These are phyloP conservation scores for Gymnarchus niloticus DNA, from an alignment of 2,113 vertebrate species.

Conservation along the genomic window DNA sequence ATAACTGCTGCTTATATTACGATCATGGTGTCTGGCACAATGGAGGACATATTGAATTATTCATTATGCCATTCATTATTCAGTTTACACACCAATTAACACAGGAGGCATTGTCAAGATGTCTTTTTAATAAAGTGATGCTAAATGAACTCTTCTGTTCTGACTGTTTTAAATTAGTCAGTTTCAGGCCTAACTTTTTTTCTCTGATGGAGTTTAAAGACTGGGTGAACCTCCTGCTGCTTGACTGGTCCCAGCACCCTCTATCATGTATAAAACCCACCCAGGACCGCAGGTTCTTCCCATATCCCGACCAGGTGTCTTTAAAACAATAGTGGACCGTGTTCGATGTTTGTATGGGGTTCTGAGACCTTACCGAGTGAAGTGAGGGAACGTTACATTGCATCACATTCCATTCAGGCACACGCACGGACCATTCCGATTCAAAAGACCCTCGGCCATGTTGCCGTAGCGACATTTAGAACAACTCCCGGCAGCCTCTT, in stretches of 20 bases:
- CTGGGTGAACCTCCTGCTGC: background rate
- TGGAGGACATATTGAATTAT: conserved; percentile 1
- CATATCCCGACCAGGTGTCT: background rate
- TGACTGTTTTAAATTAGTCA: background rate
- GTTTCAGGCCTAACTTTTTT: background rate
- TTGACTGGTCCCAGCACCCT: background rate
- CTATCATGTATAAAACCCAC: background rate
- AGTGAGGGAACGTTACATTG: background rate
- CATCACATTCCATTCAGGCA: background rate
- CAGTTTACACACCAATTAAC: conserved; percentile 13
- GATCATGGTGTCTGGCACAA: background rate
- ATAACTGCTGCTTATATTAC: background rate
- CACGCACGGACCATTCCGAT: background rate
- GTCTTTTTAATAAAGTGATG: background rate
- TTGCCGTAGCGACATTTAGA: background rate
- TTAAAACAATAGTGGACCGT: background rate
- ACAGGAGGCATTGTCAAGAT: conserved; percentile 5
- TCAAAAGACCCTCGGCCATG: background rate
- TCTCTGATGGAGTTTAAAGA: background rate
- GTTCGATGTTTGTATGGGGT: background rate
- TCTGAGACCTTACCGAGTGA: background rate
- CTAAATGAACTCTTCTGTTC: conserved; percentile 5
- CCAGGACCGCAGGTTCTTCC: background rate
- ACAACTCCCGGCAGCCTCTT: background rate
- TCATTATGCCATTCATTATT: background rate